Percentiles rank a stretch among this genome's conserved stretches.
phyloP scores from a whole-genome alignment of 1,140 invertebrate species.

The Ips typographus region DNA sequence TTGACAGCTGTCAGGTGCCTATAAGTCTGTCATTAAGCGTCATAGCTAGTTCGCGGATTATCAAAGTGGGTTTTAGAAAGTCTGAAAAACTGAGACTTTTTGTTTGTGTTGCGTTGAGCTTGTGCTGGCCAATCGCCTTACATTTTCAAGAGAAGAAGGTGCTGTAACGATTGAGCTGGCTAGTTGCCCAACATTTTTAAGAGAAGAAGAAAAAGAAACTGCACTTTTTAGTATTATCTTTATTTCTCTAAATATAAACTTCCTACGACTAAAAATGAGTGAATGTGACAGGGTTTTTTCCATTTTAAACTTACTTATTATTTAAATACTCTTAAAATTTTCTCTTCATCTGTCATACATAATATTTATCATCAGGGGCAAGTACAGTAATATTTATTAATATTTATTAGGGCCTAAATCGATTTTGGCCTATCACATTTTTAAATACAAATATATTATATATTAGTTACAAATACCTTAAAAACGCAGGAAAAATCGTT shows the following conservation, averaged over 20 bases:
- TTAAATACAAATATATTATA: constrained; percentile 54
- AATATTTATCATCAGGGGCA: constrained; percentile 48
- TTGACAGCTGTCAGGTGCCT: too few species aligned
- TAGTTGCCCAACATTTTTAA: too few species aligned
- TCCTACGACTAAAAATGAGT: constrained; percentile 51
- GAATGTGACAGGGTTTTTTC: constrained; percentile 50
- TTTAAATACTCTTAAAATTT: constrained; percentile 31
- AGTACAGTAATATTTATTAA: constrained; percentile 38
- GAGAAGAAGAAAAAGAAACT: too few species aligned
- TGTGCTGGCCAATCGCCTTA: too few species aligned
- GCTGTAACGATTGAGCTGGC: too few species aligned
- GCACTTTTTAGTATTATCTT: too few species aligned
- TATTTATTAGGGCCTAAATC: constrained; percentile 46
- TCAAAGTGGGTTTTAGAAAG: too few species aligned
- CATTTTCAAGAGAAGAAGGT: too few species aligned
- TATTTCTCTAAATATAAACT: constrained; percentile 54
- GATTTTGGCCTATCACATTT: constrained; percentile 52
- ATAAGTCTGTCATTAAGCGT: too few species aligned
- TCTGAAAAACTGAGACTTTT: too few species aligned
- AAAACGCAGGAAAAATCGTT: constrained; percentile 30
- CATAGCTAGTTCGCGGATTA: too few species aligned
- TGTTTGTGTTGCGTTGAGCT: too few species aligned
- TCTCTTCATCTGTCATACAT: constrained; percentile 20
- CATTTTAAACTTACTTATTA: constrained; percentile 26
- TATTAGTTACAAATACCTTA: constrained; percentile 53